Conservation (phyloP, 2,888 invertebrate species). For the Apocheima hispidaria region DNA sequence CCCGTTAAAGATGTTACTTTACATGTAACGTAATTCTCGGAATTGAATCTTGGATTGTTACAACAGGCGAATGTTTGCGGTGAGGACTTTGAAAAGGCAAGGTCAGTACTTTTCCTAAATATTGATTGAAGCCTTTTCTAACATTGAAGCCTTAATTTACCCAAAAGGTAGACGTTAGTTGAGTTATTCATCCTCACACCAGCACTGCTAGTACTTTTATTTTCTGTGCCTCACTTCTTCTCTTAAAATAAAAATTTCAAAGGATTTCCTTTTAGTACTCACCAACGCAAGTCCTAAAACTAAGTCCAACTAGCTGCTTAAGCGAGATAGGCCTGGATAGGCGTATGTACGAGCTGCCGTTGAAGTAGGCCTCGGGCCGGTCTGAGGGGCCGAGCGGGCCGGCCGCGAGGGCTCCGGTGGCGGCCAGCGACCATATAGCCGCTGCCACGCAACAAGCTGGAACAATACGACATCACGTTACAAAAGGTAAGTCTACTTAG, state of each 20-base stretch:
- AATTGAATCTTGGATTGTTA: too few relatives aligned
- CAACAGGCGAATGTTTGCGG: too few relatives aligned
- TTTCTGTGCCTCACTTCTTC: not conserved
- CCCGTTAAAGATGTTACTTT: too few relatives aligned
- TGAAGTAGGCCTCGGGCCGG: slow-evolving; percentile 93
- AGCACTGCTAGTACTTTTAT: too few relatives aligned
- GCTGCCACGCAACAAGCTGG: slow-evolving; percentile 55
- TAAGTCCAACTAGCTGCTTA: slow-evolving; percentile 92
- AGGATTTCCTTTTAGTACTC: slow-evolving; percentile 51
- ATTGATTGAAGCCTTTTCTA: too few relatives aligned
- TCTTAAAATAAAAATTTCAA: not conserved
- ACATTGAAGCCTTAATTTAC: too few relatives aligned
- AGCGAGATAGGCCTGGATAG: slow-evolving; percentile 91
- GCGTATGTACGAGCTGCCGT: slow-evolving; percentile 92
- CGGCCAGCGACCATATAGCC: slow-evolving; percentile 49
- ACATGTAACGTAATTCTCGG: too few relatives aligned
- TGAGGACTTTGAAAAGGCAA: too few relatives aligned
- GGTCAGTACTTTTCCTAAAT: too few relatives aligned
- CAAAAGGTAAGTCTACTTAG: not conserved
- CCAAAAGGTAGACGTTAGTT: too few relatives aligned
- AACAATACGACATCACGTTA: slow-evolving; percentile 31
- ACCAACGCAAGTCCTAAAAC: slow-evolving; percentile 93
- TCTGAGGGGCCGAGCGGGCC: slow-evolving; percentile 82
- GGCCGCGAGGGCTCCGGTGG: slow-evolving; percentile 54
- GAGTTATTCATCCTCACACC: too few relatives aligned